A percentile compares a stretch with the other conserved stretches of the same genome.
phyloP scores from a whole-genome alignment of 2,888 invertebrate genomes.

The Sarcophaga rosellei region DNA sequence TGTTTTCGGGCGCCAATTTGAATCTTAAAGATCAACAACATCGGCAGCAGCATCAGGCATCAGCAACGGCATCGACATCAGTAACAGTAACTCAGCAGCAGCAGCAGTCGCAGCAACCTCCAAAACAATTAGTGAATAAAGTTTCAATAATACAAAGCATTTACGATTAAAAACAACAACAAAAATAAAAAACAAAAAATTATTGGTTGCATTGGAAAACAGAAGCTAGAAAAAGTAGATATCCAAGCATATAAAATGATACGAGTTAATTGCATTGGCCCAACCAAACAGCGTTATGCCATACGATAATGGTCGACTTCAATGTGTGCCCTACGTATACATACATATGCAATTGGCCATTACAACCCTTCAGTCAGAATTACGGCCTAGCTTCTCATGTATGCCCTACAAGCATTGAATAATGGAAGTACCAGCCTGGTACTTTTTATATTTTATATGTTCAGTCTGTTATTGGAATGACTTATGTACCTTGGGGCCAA shows the following conservation, averaged over 20 bases:
- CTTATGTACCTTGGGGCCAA: no score
- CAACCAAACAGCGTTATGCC: not conserved
- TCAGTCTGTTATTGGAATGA: no score
- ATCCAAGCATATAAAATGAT: conserved; percentile 56
- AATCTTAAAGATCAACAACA: conserved; percentile 55
- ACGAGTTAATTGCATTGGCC: conserved; percentile 45
- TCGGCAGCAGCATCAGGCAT: conserved; percentile 5
- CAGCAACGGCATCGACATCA: not conserved
- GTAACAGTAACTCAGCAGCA: not conserved
- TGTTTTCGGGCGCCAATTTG: conserved; percentile 65
- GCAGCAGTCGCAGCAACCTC: conserved; percentile 26
- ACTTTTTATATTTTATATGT: no score
- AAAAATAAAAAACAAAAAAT: conserved; percentile 2
- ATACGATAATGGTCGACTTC: conserved; percentile 23
- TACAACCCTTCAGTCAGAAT: no score
- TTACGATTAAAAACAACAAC: conserved; percentile 24
- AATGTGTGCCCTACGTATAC: not conserved
- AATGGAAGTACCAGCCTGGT: no score
- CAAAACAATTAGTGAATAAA: conserved; percentile 59
- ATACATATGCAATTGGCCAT: no score
- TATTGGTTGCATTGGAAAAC: conserved; percentile 60
- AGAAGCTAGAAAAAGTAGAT: conserved; percentile 63
- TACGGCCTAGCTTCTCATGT: no score
- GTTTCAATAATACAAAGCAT: conserved; percentile 31
- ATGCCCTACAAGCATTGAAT: not conserved